Conservation (phyloP, 2,797 vertebrate species). For the Eurystomus glaucurus region DNA sequence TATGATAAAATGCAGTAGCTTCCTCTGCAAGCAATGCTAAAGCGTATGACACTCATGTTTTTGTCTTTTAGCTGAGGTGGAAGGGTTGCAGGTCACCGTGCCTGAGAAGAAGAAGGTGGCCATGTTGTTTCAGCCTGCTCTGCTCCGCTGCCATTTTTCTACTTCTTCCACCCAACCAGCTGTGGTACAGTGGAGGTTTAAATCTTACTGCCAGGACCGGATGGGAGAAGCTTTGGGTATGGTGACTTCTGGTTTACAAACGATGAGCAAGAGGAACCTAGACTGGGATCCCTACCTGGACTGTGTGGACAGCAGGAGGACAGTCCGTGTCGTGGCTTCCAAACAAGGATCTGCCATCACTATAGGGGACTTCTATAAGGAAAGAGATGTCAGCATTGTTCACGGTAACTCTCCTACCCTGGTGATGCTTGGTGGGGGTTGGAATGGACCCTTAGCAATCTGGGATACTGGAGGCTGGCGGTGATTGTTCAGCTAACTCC, state of each 20-base stretch:
- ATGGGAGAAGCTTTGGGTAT: slow-evolving; percentile 91
- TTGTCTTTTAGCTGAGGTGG: slow-evolving; percentile 81
- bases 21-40: neutral
- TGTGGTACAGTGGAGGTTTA: slow-evolving; percentile 97
- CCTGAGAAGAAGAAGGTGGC: slow-evolving; percentile 91
- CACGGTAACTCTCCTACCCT: slow-evolving; percentile 87
- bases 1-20: neutral
- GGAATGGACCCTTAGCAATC: neutral
- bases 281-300: slow-evolving; percentile 92
- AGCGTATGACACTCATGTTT: slow-evolving; percentile 16
- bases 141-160: slow-evolving; percentile 94
- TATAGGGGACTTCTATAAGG: slow-evolving; percentile 95
- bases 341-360: slow-evolving; percentile 92
- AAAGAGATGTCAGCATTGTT: slow-evolving; percentile 93
- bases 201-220: slow-evolving; percentile 95
- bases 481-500: neutral
- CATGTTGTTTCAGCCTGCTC: slow-evolving; percentile 95
- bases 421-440: neutral
- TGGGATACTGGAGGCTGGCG: neutral
- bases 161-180: slow-evolving; percentile 91
- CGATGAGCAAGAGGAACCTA: slow-evolving; percentile 86
- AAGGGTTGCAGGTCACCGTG: slow-evolving; percentile 90
- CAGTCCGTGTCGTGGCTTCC: slow-evolving; percentile 93
- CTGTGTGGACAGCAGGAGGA: slow-evolving; percentile 94
- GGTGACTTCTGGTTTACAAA: slow-evolving; percentile 79